Evolutionary conservation across 2,888 invertebrate species (phyloP), one percentile per base, ranked within the genome.

Genomic region (Auanema freiburgensis): DNA sequence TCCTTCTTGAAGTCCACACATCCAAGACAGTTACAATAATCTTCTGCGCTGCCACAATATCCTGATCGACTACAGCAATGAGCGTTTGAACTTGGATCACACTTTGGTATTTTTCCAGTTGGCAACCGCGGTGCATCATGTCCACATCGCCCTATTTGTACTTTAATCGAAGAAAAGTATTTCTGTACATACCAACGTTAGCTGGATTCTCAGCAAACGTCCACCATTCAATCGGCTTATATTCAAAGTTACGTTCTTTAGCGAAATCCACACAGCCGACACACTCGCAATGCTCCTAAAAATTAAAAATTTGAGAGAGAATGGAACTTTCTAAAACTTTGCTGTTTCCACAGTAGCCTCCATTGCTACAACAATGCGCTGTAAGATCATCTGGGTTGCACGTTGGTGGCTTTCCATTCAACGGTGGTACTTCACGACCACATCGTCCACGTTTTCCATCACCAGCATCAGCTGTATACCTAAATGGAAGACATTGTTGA

Each of bases 211-310:
- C 72, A 10, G 63, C 64, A 54, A 66, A 78, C 2, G 80, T 80
- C 79, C 79, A 80, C 80, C 80, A 80, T 51, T 73, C 72, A 21
- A 71, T 55, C 18, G 71, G 67, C 42, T 69, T 75, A 63, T 67
- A 77, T 46, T 65, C 61, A 54, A 66, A 75, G 52, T 72, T 70
- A 1, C 71, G 67, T 23, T 66, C 66, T 59, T 77, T 79, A 18
- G 70, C 57, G 51, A 79, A 80, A 59, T 80, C 76, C n/a, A 80
- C 65, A 51, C 80, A 80, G 2, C 80, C 79, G n/a, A 65, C 60
- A 25, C 80, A 80, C 54, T 80, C 77, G 52, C 80, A 80, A 57
- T 80, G 80, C n/a, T 79, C 77, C 69, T 71, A 50, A n/a, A 65
- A 25, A 23, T 5, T 5, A 5, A 46, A 3, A 8, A 16, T 46